phyloP scores from a whole-genome alignment of 2,888 invertebrate genomes.

The Corythucha ciliata region DNA sequence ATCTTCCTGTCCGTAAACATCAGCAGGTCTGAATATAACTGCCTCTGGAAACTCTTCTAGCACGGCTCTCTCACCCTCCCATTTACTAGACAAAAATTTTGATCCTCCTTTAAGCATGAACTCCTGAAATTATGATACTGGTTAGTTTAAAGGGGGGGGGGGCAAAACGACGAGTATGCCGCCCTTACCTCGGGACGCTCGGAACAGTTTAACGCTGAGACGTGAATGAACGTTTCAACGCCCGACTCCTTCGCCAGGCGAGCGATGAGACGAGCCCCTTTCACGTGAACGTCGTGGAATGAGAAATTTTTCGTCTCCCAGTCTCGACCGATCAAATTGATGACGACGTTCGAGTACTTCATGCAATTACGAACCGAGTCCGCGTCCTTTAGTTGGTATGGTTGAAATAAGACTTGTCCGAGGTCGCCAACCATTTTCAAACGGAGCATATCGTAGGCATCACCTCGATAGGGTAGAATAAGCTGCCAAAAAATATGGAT shows the following conservation, averaged over 20 bases:
- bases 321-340: conserved; percentile 86
- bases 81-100: conserved; percentile 66
- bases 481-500: conserved; percentile 50
- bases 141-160: neutral
- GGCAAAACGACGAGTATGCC: neutral
- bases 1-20: conserved; percentile 85
- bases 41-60: conserved; percentile 90
- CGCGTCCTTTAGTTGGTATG: conserved; percentile 75
- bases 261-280: conserved; percentile 75
- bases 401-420: conserved; percentile 87
- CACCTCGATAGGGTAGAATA: conserved; percentile 85
- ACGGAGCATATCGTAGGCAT: conserved; percentile 65
- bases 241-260: conserved; percentile 63
- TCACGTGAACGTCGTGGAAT: conserved; percentile 77
- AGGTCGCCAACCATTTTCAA: conserved; percentile 81
- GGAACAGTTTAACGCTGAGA: conserved; percentile 76
- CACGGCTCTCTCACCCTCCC: conserved; percentile 80
- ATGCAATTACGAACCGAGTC: conserved; percentile 73
- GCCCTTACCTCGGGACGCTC: conserved; percentile 51
- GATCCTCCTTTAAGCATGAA: conserved; percentile 64
- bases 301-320: conserved; percentile 86
- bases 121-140: conserved; percentile 41
- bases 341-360: conserved; percentile 92
- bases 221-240: conserved; percentile 83
- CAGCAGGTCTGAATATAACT: conserved; percentile 84